Evolutionary conservation across 2,797 vertebrate species (phyloP), one percentile per base, ranked within the genome.

Genomic region (Poeciliopsis infans): DNA sequence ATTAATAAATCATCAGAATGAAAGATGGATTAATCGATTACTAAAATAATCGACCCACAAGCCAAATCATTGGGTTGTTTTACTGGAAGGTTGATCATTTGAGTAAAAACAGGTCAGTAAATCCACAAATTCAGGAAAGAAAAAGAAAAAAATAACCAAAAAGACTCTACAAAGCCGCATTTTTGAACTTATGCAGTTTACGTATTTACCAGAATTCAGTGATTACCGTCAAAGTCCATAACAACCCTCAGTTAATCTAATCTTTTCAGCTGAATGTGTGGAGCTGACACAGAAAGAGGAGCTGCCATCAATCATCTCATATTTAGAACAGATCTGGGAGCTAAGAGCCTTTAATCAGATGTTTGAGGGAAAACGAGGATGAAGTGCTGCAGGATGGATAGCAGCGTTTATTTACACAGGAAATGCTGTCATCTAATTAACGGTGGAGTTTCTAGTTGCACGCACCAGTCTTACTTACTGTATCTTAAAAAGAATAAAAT

Each of bases 371-470:
- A 53, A 41, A n/a, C 41, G 15, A 47, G 11, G 18, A 59, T 25
- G 36, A 47, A n/a, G 25, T 46, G 13, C 57, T 18, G 6, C 15
- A 36, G 16, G 0, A 25, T 25, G 20, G 0, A 41, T 20, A 25
- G 18, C 59, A 69, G 59, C 28, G 45, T 71, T 46, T 72, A 77
- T 72, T 31, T 68, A 75, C 59, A 31, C 51, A 70, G 71, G 55
- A 5, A 39, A 68, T 66, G 49, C 28, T 23, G 0, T n/a, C 5
- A 47, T 53, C 7, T 64, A 25, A 16, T 8, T 25, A 82, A 76
- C 18, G 12, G 64, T 61, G 28, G 51, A 45, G 39, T 57, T 80
- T 76, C 53, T 0, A 31, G 16, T 41, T 76, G 31, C 31, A 39
- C 7, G n/a, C 5, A 69, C 6, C 12, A 39, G 57, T 36, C 57